A percentile compares a stretch with the other conserved stretches of the same genome.
These are phyloP conservation scores for Diploscapter pachys DNA, from an alignment of 1,140 invertebrate species.

Conservation along the genomic window DNA sequence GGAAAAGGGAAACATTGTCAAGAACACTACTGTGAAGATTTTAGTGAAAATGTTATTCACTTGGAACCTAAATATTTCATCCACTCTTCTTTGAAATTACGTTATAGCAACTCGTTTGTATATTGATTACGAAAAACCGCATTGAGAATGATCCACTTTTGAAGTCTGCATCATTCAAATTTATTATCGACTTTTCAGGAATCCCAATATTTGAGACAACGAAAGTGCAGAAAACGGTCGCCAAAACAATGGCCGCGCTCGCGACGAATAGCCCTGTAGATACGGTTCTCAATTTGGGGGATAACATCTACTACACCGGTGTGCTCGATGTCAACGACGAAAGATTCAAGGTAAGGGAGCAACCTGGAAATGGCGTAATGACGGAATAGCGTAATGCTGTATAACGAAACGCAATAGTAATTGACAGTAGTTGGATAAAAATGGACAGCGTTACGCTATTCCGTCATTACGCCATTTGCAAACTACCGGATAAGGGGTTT, in stretches of 20 bases:
- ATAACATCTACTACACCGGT: conserved; percentile 50
- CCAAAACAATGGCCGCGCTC: conserved; percentile 28
- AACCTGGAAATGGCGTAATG: not conserved
- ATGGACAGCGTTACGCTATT: not conserved
- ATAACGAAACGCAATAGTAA: not conserved
- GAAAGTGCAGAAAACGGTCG: conserved; percentile 40
- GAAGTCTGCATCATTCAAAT: not conserved
- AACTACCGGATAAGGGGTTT: not conserved
- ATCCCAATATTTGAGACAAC: conserved; percentile 41
- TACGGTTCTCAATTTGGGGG: conserved; percentile 41
- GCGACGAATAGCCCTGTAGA: conserved; percentile 26
- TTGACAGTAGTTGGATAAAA: not conserved
- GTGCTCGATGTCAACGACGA: conserved; percentile 41
- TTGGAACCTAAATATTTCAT: no score
- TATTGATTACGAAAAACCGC: no score
- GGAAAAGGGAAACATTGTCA: no score
- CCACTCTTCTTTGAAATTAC: no score
- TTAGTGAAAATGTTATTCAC: not conserved
- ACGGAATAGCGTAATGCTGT: not conserved
- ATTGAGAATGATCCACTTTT: no score
- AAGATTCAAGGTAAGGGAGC: conserved; percentile 6
- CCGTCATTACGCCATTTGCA: not conserved
- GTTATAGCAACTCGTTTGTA: no score
- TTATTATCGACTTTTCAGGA: conserved; percentile 16
- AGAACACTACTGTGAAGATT: not conserved